Conservation (phyloP, 2,113 vertebrate species). For the Gopherus evgoodei region DNA sequence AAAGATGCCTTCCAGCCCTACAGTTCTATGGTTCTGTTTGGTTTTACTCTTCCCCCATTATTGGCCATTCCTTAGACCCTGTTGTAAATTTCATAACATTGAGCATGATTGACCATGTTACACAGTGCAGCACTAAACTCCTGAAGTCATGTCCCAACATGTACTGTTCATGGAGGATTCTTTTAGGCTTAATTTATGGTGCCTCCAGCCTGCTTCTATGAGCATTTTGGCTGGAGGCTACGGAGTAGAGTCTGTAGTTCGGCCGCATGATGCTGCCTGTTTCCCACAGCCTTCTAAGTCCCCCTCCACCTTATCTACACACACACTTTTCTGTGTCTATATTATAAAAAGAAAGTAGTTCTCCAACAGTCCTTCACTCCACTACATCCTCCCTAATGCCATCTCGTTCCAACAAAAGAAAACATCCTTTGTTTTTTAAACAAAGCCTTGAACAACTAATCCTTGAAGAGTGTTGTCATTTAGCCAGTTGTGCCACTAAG, state of each 20-base stretch:
- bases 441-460: neutral
- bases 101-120: neutral
- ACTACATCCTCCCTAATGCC: neutral
- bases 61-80: neutral
- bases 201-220: neutral
- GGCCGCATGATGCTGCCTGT: neutral
- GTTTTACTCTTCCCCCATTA: neutral
- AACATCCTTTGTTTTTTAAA: neutral
- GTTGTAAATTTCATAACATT: neutral
- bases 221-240: neutral
- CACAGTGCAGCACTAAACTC: neutral
- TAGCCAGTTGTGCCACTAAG: neutral
- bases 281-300: neutral
- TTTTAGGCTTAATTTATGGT: neutral
- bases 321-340: neutral
- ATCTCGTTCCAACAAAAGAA: neutral
- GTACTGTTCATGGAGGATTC: neutral
- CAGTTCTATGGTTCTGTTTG: neutral
- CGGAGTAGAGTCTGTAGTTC: neutral
- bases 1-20: neutral
- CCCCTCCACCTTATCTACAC: neutral
- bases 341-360: neutral
- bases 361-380: neutral
- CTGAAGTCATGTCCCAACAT: too few species aligned
- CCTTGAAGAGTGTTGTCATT: neutral